phyloP scores from a whole-genome alignment of 2,797 vertebrate genomes.

The Halcyon chelicuti region DNA sequence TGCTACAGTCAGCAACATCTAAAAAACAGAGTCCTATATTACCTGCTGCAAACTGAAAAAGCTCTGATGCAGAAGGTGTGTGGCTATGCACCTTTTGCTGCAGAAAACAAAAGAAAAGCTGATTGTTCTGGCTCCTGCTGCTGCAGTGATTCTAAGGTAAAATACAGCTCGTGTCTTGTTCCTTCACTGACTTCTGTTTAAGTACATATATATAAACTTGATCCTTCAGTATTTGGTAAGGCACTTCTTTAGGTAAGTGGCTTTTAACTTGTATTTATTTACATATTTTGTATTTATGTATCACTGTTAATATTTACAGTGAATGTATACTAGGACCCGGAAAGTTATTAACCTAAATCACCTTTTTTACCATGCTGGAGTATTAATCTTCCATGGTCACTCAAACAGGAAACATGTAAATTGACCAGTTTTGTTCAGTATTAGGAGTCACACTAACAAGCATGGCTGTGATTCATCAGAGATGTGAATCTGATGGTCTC shows the following conservation, averaged over 20 bases:
- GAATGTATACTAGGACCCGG: neutral
- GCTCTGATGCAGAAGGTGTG: neutral
- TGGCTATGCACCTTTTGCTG: neutral
- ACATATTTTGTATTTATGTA: neutral
- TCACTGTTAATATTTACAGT: neutral
- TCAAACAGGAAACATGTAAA: neutral
- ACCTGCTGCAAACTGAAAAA: neutral
- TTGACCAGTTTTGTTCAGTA: neutral
- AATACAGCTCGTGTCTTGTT: neutral
- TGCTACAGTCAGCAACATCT: neutral
- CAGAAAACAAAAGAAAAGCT: neutral
- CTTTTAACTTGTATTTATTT: neutral
- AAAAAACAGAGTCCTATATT: neutral
- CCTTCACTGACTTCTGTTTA: neutral
- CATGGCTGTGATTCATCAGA: neutral
- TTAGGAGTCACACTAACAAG: accelerated
- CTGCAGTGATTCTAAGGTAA: neutral
- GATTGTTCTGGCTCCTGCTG: neutral
- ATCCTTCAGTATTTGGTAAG: neutral
- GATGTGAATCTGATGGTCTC: neutral
- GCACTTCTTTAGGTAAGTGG: neutral
- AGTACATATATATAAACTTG: neutral
- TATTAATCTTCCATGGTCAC: neutral
- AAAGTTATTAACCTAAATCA: neutral
- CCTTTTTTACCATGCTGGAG: neutral